Conservation (phyloP, 2,113 vertebrate genomes). For the Mugil cephalus region DNA sequence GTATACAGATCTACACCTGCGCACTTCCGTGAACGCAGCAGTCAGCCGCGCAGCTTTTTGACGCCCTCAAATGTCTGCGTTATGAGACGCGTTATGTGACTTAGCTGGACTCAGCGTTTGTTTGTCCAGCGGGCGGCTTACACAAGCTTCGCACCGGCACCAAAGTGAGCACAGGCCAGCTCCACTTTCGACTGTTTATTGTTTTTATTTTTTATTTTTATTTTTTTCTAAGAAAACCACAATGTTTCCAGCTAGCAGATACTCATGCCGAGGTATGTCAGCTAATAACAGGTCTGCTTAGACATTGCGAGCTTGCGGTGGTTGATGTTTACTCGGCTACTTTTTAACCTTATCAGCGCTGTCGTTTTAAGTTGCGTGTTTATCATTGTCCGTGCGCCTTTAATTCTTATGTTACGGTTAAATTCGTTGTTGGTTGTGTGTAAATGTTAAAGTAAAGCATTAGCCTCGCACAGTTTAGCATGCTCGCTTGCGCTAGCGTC, state of each 20-base stretch:
- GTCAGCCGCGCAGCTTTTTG: slow-evolving; percentile 45
- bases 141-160: background rate
- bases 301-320: background rate
- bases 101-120: background rate
- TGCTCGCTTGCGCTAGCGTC: slow-evolving; percentile 35
- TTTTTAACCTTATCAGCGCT: background rate
- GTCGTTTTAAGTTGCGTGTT: background rate
- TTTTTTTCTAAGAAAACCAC: background rate
- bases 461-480: background rate
- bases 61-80: slow-evolving; percentile 2
- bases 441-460: background rate
- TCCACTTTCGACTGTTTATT: background rate
- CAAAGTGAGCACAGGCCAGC: background rate
- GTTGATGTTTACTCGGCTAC: background rate
- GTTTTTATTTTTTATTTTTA: too few relatives aligned
- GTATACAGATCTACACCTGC: background rate
- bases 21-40: slow-evolving; percentile 11
- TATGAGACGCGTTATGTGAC: slow-evolving; percentile 58
- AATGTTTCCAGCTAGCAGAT: slow-evolving; percentile 84
- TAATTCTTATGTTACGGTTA: background rate
- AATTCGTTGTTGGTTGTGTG: background rate
- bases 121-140: background rate
- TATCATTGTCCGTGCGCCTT: accelerated
- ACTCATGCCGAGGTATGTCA: slow-evolving; percentile 78
- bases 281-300: slow-evolving; percentile 35